Percentiles rank a stretch among this genome's conserved stretches.
These are phyloP conservation scores for Drosophila truncata DNA, from an alignment of 1,140 invertebrate species.

Conservation along the genomic window DNA sequence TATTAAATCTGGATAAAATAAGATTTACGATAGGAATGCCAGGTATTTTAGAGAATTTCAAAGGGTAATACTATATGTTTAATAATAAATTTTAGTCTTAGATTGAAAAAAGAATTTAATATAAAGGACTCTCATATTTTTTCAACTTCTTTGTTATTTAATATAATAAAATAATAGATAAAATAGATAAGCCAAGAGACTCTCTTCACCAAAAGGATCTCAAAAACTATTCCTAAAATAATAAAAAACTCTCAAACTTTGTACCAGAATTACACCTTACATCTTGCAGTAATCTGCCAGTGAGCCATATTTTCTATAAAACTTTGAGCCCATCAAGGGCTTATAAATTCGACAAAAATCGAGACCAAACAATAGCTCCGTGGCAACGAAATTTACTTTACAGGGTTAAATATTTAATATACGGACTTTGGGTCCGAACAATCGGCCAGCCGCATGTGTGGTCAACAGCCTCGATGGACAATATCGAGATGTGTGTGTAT, in stretches of 20 bases:
- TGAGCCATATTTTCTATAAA: not conserved
- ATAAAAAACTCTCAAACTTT: not conserved
- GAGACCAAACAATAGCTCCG: slow-evolving; percentile 9
- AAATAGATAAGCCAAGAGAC: too few species aligned
- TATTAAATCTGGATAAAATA: not conserved
- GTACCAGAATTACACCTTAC: not conserved
- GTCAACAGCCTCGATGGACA: slow-evolving; percentile 40
- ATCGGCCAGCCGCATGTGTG: slow-evolving; percentile 37
- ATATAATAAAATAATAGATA: too few species aligned
- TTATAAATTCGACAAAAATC: slow-evolving; percentile 13
- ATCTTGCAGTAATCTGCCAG: not conserved
- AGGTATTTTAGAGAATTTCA: too few species aligned
- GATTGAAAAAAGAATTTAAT: too few species aligned
- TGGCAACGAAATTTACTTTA: slow-evolving; percentile 25
- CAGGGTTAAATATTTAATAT: slow-evolving; percentile 45
- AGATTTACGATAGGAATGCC: not conserved
- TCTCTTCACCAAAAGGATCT: too few species aligned
- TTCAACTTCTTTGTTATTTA: too few species aligned
- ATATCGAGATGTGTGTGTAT: slow-evolving; percentile 36
- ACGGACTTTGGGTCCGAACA: slow-evolving; percentile 27
- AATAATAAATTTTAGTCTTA: too few species aligned
- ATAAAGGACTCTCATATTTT: too few species aligned
- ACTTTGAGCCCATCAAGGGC: slow-evolving; percentile 6
- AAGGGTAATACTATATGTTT: too few species aligned
- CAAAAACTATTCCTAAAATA: not conserved